phyloP scores from a whole-genome alignment of 1,140 invertebrate species.

The Lordiphosa collinella region DNA sequence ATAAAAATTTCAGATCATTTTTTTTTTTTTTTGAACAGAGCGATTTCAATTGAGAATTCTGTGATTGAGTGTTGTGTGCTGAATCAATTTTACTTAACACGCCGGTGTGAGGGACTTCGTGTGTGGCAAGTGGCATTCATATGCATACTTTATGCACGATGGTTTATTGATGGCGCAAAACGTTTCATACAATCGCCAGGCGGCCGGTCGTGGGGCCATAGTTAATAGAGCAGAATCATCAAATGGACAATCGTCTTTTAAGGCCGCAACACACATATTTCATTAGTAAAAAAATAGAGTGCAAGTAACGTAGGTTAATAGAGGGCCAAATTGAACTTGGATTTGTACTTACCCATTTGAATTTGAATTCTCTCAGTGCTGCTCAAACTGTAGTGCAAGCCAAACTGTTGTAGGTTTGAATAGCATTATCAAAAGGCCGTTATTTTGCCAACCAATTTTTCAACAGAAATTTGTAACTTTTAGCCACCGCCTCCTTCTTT shows the following conservation, averaged over 20 bases:
- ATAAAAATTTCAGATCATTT: not conserved
- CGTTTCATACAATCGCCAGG: slow-evolving; percentile 6
- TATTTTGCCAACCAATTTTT: slow-evolving; percentile 41
- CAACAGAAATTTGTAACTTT: no score
- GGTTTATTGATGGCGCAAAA: slow-evolving; percentile 5
- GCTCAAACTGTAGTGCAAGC: no score
- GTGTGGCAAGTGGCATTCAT: slow-evolving; percentile 8
- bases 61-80: slow-evolving; percentile 3
- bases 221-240: not conserved
- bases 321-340: no score
- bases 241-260: no score
- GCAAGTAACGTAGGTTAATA: no score
- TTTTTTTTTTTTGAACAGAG: not conserved
- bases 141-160: slow-evolving; percentile 6
- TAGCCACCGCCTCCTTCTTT: not conserved
- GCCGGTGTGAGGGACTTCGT: not conserved
- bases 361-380: no score
- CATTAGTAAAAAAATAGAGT: no score
- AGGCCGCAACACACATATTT: no score
- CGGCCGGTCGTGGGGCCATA: not conserved
- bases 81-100: slow-evolving; percentile 7
- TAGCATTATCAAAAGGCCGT: slow-evolving; percentile 32
- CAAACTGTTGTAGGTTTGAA: no score
- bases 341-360: no score
- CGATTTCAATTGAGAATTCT: not conserved